Base-by-base conservation (phyloP, 2,797 vertebrate species). In the Hoplostethus mediterraneus region DNA sequence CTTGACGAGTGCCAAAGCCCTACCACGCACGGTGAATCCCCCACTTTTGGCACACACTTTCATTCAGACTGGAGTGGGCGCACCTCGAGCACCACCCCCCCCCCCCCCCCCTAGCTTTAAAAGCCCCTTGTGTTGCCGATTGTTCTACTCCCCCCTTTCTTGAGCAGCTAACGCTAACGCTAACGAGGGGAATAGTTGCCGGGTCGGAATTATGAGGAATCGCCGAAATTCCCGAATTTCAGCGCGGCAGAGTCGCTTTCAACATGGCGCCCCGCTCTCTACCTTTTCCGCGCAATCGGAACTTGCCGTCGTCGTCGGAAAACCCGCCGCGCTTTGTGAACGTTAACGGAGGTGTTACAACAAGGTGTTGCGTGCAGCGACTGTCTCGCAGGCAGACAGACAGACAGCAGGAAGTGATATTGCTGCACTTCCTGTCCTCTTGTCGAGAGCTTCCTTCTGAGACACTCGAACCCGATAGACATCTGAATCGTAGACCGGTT, bases 401-500 rank as follows among this genome's bases (percentile, higher is more conserved):
- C 31, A 42, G 75, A 61, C 90, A 91, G 88, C 88, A 89, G 91
- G 90, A 92, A 91, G 86, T 77, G 80, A 85, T 88, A 89, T 87
- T 85, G 84, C 84, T 69, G 66, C 85, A 90, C 91, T 92, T 92
- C 90, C 90, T 86, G 45, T 89, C 78, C 82, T 71, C 77, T 74
- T 74, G 81, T 31, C 65, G 56, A 74, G 80, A 74, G 58, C 63
- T 81, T 61, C 78, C 54, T 49, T 74, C 53, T 67, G 69, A 86
- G 82, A 80, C 5, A 28, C 21, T 36, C 63, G 8, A 40, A n/a
- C 51, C 55, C 25, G 21, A 44, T 3, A 13, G n/a, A 2, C 40
- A 28, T 73, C 73, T 63, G 77, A 86, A 73, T 86, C 63, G 30
- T 36, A 58, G 66, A 49, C 52, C 5, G 1, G 36, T 31, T 17